Evolutionary conservation across 2,888 invertebrate species (phyloP).

Genomic region (Diplazon laetatorius): DNA sequence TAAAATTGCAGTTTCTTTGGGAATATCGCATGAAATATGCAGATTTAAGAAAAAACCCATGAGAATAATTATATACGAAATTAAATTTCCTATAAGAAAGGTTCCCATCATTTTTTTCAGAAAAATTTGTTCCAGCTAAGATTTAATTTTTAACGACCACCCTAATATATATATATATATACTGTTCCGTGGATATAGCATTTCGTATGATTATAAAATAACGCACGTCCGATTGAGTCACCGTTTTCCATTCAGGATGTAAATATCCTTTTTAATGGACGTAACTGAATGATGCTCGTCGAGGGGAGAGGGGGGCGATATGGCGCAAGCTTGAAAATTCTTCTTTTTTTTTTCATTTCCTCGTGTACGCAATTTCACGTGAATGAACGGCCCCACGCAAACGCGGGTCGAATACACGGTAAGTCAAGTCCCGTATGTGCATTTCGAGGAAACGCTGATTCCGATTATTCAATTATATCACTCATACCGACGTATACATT

Average conservation of each 20-base stretch:
- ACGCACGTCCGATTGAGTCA: constrained; percentile 18
- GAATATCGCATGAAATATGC: too few species aligned
- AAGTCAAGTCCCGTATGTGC: too few species aligned
- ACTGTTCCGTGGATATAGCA: constrained; percentile 16
- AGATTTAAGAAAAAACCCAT: too few species aligned
- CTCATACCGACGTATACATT: too few species aligned
- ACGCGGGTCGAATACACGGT: too few species aligned
- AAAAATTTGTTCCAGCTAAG: too few species aligned
- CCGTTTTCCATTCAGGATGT: constrained; percentile 8
- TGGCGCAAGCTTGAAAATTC: neutral
- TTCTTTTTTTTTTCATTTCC: neutral
- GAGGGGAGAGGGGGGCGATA: neutral
- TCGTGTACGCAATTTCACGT: neutral
- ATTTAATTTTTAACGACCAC: too few species aligned
- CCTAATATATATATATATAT: neutral
- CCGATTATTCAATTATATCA: neutral
- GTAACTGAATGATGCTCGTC: neutral
- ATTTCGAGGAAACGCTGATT: too few species aligned
- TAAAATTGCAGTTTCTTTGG: too few species aligned
- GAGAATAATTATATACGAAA: too few species aligned
- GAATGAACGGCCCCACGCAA: neutral
- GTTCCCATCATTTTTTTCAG: too few species aligned
- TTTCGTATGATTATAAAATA: constrained; percentile 14
- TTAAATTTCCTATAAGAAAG: too few species aligned
- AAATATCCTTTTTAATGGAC: constrained; percentile 20